phyloP scores from a whole-genome alignment of 1,140 invertebrate species.

The Rhyacophila brunnea region DNA sequence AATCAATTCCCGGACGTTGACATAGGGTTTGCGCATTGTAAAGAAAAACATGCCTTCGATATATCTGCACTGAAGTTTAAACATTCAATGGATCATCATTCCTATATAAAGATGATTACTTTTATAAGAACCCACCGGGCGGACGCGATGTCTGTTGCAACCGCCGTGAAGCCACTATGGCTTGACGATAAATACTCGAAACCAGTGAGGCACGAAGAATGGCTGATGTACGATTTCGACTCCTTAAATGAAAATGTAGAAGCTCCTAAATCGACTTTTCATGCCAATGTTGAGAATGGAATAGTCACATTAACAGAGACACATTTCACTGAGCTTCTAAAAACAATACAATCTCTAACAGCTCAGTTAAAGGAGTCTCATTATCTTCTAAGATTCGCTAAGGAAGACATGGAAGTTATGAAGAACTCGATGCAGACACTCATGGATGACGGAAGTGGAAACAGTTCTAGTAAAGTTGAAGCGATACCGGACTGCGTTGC shows the following conservation, averaged over 20 bases:
- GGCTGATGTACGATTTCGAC: constrained; percentile 74
- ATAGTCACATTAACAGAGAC: constrained; percentile 60
- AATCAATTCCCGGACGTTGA: constrained; percentile 53
- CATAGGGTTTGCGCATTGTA: constrained; percentile 58
- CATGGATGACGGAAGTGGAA: constrained; percentile 45
- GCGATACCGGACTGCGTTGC: constrained; percentile 47
- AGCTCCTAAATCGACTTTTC: constrained; percentile 47
- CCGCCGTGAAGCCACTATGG: constrained; percentile 59
- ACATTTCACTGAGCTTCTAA: constrained; percentile 63
- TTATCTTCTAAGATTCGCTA: constrained; percentile 56
- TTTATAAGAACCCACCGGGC: constrained; percentile 71
- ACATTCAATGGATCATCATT: constrained; percentile 78
- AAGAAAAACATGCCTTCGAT: constrained; percentile 67
- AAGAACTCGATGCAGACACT: constrained; percentile 61
- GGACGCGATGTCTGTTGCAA: constrained; percentile 57
- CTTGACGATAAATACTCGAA: constrained; percentile 75
- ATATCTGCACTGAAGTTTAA: constrained; percentile 65
- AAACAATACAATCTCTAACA: constrained; percentile 57
- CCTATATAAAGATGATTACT: constrained; percentile 86
- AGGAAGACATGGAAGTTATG: constrained; percentile 65
- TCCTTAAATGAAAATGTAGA: constrained; percentile 38
- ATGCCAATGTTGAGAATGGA: constrained; percentile 61
- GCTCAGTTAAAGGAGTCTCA: constrained; percentile 57
- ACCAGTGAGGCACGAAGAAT: constrained; percentile 76
- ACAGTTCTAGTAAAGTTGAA: constrained; percentile 34